phyloP scores from a whole-genome alignment of 2,113 vertebrate species.

The Microtus ochrogaster region DNA sequence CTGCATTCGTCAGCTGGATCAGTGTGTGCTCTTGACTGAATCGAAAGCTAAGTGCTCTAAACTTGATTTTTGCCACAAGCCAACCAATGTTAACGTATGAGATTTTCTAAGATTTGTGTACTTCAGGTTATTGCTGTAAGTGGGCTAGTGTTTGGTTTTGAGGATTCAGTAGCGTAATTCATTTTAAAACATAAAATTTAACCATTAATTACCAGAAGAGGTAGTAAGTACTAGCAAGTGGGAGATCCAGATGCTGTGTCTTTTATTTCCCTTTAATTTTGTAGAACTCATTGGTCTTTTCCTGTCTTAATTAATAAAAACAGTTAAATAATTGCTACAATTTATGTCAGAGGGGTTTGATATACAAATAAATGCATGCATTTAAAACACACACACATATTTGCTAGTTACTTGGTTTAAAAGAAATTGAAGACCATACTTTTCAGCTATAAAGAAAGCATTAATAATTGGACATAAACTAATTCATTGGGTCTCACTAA shows the following conservation, averaged over 20 bases:
- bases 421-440: background rate
- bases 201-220: constrained; percentile 43
- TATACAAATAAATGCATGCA: background rate
- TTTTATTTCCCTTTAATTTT: constrained; percentile 35
- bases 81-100: background rate
- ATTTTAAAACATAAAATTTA: constrained; percentile 51
- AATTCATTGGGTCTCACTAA: constrained; percentile 33
- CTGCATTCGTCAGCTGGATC: background rate
- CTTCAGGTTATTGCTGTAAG: background rate
- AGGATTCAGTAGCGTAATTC: background rate
- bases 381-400: background rate
- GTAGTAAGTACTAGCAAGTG: background rate
- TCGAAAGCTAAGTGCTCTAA: background rate
- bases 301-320: constrained; percentile 47
- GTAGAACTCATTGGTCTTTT: constrained; percentile 2
- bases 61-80: background rate
- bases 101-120: background rate
- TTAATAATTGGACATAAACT: constrained; percentile 22
- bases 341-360: constrained; percentile 18
- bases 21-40: background rate
- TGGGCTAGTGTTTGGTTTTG: constrained; percentile 31
- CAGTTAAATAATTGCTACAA: background rate
- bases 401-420: background rate
- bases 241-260: background rate
- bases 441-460: constrained; percentile 45